Evolutionary conservation across 2,797 vertebrate genomes (phyloP).

Genomic region (Hybognathus amarus): DNA sequence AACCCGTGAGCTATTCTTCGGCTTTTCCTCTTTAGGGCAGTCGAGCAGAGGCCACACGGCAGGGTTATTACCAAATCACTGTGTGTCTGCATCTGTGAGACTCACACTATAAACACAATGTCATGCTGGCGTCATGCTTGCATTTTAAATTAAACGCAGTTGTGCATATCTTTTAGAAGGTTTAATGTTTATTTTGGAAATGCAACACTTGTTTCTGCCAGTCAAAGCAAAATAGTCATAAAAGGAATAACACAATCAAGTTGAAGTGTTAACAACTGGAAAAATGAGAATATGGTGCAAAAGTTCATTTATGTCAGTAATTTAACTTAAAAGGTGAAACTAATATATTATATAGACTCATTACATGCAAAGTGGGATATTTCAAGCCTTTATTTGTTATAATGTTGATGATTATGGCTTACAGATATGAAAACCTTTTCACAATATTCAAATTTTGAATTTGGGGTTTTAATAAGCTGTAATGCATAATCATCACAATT

Average conservation of each 20-base stretch:
- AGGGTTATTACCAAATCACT: not conserved
- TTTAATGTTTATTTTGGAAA: not conserved
- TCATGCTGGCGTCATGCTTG: not conserved
- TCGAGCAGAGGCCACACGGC: not conserved
- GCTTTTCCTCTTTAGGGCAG: not conserved
- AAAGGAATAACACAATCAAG: constrained; percentile 3
- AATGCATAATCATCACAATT: no score
- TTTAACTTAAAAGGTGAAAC: no score
- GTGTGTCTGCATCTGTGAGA: not conserved
- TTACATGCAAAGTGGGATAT: no score
- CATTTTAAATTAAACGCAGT: not conserved
- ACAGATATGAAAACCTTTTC: no score
- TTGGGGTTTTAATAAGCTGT: no score
- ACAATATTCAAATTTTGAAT: no score
- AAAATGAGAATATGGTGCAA: no score
- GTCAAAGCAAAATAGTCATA: not conserved
- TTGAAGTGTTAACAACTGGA: not conserved
- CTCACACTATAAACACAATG: no score
- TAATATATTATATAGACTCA: no score
- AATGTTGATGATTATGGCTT: no score
- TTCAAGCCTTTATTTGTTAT: no score
- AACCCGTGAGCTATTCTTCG: not conserved
- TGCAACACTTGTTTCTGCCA: not conserved
- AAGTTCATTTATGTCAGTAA: no score
- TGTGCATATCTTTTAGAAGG: not conserved